Evolutionary conservation across 2,113 vertebrate genomes (phyloP).

Genomic region (Eolophus roseicapilla): DNA sequence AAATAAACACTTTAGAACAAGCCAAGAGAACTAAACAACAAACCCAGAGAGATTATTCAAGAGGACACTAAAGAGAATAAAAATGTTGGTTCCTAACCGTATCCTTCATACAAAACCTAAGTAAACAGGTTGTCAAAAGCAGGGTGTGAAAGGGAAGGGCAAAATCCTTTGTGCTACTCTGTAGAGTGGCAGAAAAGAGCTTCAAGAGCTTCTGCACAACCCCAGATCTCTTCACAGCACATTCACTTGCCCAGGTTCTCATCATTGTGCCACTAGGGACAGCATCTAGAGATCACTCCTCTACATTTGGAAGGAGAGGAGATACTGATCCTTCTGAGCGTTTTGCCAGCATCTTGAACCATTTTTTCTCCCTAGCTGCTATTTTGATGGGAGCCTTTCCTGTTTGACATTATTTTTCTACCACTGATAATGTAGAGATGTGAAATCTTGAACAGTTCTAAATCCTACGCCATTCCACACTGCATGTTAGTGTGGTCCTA

Average conservation of each 20-base stretch:
- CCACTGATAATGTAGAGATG: background rate
- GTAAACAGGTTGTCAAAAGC: background rate
- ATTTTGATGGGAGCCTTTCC: background rate
- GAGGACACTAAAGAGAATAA: background rate
- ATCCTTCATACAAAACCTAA: background rate
- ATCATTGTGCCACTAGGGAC: background rate
- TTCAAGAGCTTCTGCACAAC: background rate
- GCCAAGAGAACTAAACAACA: background rate
- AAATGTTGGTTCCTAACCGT: background rate
- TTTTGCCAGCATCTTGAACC: background rate
- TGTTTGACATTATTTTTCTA: background rate
- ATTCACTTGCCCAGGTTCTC: background rate
- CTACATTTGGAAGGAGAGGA: background rate
- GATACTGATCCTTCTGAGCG: background rate
- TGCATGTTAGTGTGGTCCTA: background rate
- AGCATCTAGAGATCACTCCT: background rate
- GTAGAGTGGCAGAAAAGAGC: background rate
- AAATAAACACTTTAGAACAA: background rate
- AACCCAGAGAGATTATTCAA: background rate
- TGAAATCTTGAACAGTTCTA: background rate
- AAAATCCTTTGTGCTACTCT: background rate
- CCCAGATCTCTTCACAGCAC: background rate
- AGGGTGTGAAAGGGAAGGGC: background rate
- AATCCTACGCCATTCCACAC: background rate
- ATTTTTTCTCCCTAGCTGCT: background rate